A percentile compares a stretch with the other conserved stretches of the same genome.
Evolutionary conservation across 2,113 vertebrate genomes (phyloP).

Genomic region (Aythya baeri): DNA sequence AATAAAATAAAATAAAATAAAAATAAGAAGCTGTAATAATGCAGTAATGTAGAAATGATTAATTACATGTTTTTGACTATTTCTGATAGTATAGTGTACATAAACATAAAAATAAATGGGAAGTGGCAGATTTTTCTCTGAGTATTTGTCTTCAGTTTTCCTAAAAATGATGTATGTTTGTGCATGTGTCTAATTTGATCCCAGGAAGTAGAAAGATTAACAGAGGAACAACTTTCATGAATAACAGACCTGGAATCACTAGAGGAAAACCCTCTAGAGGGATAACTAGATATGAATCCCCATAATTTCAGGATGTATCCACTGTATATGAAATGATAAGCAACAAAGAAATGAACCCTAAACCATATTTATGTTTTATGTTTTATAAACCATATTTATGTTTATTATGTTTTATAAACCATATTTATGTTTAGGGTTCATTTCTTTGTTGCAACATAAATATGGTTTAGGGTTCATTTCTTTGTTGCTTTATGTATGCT

Average conservation of each 20-base stretch:
- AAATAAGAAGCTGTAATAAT: too few relatives aligned
- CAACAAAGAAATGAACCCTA: too few relatives aligned
- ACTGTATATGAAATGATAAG: background rate
- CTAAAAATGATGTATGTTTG: background rate
- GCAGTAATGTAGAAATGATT: background rate
- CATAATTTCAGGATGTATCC: background rate
- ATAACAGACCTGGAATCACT: background rate
- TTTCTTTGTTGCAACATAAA: background rate
- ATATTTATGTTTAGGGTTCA: background rate
- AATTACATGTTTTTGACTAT: background rate
- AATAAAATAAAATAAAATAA: too few relatives aligned
- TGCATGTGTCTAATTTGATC: background rate
- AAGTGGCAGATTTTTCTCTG: background rate
- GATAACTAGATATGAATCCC: background rate
- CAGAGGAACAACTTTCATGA: background rate
- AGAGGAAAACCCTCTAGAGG: background rate
- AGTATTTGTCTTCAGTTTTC: background rate
- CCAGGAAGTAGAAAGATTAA: background rate
- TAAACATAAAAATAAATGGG: background rate
- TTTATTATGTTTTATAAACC: too few relatives aligned
- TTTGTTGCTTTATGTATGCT: background rate
- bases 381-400: too few relatives aligned
- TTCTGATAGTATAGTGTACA: background rate
- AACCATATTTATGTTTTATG: background rate
- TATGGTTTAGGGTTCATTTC: background rate